Evolutionary conservation across 2,797 vertebrate genomes (phyloP).

Genomic region (Stomatorhinus walkeri): DNA sequence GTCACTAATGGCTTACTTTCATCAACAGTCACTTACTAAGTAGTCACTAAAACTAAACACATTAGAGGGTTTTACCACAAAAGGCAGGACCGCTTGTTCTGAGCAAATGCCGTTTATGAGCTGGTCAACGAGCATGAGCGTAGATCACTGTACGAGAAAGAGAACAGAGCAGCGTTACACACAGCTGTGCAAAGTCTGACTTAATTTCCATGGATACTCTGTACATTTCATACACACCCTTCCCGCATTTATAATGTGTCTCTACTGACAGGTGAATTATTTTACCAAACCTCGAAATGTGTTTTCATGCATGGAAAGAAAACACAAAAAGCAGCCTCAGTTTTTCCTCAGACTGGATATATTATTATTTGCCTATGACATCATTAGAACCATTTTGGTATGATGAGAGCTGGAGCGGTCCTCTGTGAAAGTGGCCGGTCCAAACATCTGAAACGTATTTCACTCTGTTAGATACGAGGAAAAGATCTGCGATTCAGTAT

Average conservation of each 20-base stretch:
- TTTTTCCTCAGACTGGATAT: conserved; percentile 17
- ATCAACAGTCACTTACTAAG: not conserved
- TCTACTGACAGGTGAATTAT: conserved; percentile 34
- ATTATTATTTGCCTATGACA: conserved; percentile 38
- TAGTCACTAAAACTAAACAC: not conserved
- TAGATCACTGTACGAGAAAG: not conserved
- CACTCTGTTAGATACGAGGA: conserved; percentile 28
- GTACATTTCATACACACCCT: not conserved
- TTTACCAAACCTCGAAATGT: conserved; percentile 23
- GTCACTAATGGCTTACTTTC: not conserved
- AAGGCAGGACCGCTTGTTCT: not conserved
- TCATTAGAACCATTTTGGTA: conserved; percentile 29
- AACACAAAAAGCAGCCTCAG: conserved; percentile 23
- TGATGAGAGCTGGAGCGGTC: conserved; percentile 30
- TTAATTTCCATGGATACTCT: not conserved
- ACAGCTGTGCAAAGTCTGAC: not conserved
- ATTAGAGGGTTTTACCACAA: not conserved
- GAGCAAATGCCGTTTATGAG: not conserved
- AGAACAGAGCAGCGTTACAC: not conserved
- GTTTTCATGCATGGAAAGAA: conserved; percentile 28
- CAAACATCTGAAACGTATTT: conserved; percentile 41
- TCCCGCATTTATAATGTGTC: not conserved
- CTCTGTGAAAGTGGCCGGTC: conserved; percentile 28
- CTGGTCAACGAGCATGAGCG: not conserved
- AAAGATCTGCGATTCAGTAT: conserved; percentile 16